Percentiles rank a stretch among this genome's conserved stretches.
Conservation (phyloP, 1,140 invertebrate species). For the Babylonia areolata region DNA sequence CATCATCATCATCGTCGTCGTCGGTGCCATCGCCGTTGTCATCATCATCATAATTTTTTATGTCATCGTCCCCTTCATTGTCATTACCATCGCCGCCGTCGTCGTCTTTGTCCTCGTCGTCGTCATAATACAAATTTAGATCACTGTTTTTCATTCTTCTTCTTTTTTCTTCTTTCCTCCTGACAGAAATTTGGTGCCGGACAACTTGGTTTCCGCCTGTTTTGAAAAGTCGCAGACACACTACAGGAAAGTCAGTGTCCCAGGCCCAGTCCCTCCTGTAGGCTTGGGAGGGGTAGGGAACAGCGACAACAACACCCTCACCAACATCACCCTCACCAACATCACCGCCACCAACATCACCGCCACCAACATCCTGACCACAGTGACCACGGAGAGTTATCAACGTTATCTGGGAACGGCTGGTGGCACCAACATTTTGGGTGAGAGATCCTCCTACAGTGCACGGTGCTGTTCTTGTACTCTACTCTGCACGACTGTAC, state of each 20-base stretch:
- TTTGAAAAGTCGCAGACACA: constrained; percentile 30
- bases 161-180: background rate
- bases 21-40: no score
- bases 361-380: background rate
- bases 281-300: background rate
- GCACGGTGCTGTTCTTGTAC: no score
- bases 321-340: no score
- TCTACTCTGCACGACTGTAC: no score
- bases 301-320: background rate
- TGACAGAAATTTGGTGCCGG: constrained; percentile 41
- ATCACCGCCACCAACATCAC: background rate
- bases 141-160: no score
- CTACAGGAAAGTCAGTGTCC: background rate
- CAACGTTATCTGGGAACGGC: background rate
- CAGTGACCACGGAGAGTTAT: background rate
- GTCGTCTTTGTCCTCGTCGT: no score
- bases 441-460: background rate
- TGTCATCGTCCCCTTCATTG: no score
- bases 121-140: no score
- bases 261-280: background rate
- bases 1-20: no score
- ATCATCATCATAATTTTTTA: no score
- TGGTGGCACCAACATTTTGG: constrained; percentile 14
- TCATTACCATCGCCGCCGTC: no score
- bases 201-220: constrained; percentile 43